A percentile compares a stretch with the other conserved stretches of the same genome.
phyloP scores from a whole-genome alignment of 1,140 invertebrate species.

The Dermatophagoides farinae region DNA sequence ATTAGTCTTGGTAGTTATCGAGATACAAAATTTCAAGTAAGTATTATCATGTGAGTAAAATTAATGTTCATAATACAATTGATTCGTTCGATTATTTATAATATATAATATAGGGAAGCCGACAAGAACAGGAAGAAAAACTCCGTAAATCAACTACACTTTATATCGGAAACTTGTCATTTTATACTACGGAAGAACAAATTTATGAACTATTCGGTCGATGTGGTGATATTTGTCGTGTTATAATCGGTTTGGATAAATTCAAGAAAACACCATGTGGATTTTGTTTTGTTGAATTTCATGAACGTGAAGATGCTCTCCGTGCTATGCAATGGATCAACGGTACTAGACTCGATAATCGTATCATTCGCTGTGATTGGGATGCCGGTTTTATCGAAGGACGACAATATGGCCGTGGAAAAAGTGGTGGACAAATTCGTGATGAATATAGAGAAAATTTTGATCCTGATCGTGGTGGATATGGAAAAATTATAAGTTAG shows the following conservation, averaged over 20 bases:
- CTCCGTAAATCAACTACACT: conserved; percentile 26
- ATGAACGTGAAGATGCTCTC: conserved; percentile 65
- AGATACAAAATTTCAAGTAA: background rate
- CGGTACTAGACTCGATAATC: conserved; percentile 85
- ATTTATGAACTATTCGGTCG: conserved; percentile 90
- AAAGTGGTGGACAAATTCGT: conserved; percentile 92
- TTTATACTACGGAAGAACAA: conserved; percentile 97
- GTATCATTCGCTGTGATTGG: conserved; percentile 94
- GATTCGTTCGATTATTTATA: background rate
- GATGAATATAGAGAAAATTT: conserved; percentile 96
- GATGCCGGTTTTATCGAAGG: conserved; percentile 98
- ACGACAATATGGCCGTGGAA: conserved; percentile 89
- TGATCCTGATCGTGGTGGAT: conserved; percentile 85
- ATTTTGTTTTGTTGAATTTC: conserved; percentile 97
- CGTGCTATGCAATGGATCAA: conserved; percentile 89
- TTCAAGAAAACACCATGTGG: conserved; percentile 97
- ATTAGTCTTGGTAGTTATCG: conserved; percentile 5
- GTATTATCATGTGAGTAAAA: background rate
- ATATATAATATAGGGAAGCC: background rate
- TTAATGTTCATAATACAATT: background rate
- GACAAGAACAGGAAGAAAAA: conserved; percentile 6
- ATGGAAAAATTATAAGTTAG: conserved; percentile 59
- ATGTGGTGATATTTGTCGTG: conserved; percentile 84
- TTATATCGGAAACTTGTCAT: conserved; percentile 94
- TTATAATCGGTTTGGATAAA: conserved; percentile 95